Evolutionary conservation across 2,113 vertebrate genomes (phyloP).

Genomic region (Lathamus discolor): DNA sequence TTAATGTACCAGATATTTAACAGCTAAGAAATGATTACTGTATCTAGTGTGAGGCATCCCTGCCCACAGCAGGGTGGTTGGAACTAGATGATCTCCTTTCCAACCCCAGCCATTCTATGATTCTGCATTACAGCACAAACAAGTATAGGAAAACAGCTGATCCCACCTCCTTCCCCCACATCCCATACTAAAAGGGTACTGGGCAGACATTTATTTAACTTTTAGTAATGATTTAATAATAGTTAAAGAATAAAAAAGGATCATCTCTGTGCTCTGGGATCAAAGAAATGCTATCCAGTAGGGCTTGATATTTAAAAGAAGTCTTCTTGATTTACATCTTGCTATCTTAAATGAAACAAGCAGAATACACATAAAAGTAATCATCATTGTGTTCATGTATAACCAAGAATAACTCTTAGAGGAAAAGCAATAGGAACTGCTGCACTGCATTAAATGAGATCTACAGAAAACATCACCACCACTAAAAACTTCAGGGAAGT

Average conservation of each 20-base stretch:
- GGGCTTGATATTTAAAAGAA: neutral
- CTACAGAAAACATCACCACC: neutral
- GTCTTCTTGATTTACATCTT: neutral
- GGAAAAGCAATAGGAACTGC: neutral
- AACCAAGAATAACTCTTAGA: neutral
- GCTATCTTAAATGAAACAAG: neutral
- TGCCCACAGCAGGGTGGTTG: neutral
- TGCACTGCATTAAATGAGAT: neutral
- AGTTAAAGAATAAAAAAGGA: neutral
- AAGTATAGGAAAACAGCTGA: neutral
- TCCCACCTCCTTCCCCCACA: neutral
- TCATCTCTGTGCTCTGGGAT: neutral
- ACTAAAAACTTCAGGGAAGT: neutral
- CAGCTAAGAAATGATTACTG: neutral
- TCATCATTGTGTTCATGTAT: neutral
- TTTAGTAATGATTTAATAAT: neutral
- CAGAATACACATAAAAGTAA: neutral
- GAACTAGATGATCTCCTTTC: neutral
- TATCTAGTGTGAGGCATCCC: neutral
- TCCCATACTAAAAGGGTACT: neutral
- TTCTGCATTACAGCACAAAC: neutral
- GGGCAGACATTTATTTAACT: neutral
- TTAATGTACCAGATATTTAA: neutral
- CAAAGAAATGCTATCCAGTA: neutral
- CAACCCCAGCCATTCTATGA: neutral